phyloP scores from a whole-genome alignment of 1,140 invertebrate genomes.

The Belonocnema kinseyi region DNA sequence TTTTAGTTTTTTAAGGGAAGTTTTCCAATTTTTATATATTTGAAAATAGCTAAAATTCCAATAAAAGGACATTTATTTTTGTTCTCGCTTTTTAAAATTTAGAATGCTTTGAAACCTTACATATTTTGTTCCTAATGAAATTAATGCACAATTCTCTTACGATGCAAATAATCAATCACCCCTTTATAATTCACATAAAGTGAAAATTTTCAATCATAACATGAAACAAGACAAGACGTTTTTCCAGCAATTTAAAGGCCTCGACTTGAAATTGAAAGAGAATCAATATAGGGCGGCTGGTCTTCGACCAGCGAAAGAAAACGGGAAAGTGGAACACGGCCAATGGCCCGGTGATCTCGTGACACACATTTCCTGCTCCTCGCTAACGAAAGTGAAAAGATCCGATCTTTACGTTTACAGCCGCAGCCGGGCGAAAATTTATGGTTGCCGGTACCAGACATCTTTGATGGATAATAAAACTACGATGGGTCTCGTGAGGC shows the following conservation, averaged over 20 bases:
- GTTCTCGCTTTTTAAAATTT: too few relatives aligned
- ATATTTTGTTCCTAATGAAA: too few relatives aligned
- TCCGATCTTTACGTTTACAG: conserved; percentile 51
- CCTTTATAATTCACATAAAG: too few relatives aligned
- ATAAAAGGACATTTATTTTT: too few relatives aligned
- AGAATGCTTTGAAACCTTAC: too few relatives aligned
- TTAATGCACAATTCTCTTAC: too few relatives aligned
- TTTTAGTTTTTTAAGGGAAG: too few relatives aligned
- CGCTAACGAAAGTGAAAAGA: conserved; percentile 75
- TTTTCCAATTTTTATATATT: too few relatives aligned
- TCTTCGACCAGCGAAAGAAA: conserved; percentile 70
- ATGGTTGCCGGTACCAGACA: conserved; percentile 37
- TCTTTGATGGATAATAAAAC: conserved; percentile 4
- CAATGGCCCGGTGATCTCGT: conserved; percentile 71
- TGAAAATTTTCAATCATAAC: too few relatives aligned
- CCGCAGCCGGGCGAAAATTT: conserved; percentile 51
- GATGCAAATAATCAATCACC: too few relatives aligned
- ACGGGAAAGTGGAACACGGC: conserved; percentile 73
- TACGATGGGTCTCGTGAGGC: conserved; percentile 2
- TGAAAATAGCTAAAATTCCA: too few relatives aligned
- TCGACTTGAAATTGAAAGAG: conserved; percentile 12
- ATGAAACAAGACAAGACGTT: neutral
- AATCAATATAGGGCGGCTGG: conserved; percentile 43
- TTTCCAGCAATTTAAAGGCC: neutral
- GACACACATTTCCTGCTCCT: conserved; percentile 69